Percentiles rank a stretch among this genome's conserved stretches.
Conservation (phyloP, 2,113 vertebrate species). For the Podarcis cretensis region DNA sequence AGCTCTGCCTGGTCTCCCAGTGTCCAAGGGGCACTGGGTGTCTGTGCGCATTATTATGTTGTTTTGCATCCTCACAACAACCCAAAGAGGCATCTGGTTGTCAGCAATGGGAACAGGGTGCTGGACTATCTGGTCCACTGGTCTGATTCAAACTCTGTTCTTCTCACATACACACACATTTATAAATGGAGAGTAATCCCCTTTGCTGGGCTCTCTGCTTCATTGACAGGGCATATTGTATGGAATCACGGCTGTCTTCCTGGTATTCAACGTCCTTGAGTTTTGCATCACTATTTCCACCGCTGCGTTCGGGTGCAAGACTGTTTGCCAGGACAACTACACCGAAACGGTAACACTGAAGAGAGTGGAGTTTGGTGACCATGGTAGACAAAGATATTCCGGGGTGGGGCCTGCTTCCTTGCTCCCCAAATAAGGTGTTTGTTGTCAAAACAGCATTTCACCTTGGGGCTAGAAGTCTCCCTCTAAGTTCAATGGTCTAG, state of each 20-base stretch:
- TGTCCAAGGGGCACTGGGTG: too few relatives aligned
- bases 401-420: background rate
- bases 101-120: too few relatives aligned
- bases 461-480: background rate
- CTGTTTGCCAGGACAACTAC: background rate
- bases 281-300: slow-evolving; percentile 14
- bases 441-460: background rate
- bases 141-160: too few relatives aligned
- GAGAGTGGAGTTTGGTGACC: background rate
- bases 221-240: background rate
- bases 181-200: background rate
- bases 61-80: too few relatives aligned
- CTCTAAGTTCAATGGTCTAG: too few relatives aligned
- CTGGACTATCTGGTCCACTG: too few relatives aligned
- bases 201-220: background rate
- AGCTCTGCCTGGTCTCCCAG: background rate
- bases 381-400: too few relatives aligned
- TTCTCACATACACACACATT: too few relatives aligned
- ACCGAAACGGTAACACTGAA: slow-evolving; percentile 5
- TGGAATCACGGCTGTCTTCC: background rate
- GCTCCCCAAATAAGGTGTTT: background rate
- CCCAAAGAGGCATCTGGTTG: background rate
- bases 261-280: background rate
- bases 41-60: too few relatives aligned
- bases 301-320: slow-evolving; percentile 28